Percentiles rank a stretch among this genome's conserved stretches.
Evolutionary conservation across 2,888 invertebrate genomes (phyloP).

Genomic region (Diogma glabrata): DNA sequence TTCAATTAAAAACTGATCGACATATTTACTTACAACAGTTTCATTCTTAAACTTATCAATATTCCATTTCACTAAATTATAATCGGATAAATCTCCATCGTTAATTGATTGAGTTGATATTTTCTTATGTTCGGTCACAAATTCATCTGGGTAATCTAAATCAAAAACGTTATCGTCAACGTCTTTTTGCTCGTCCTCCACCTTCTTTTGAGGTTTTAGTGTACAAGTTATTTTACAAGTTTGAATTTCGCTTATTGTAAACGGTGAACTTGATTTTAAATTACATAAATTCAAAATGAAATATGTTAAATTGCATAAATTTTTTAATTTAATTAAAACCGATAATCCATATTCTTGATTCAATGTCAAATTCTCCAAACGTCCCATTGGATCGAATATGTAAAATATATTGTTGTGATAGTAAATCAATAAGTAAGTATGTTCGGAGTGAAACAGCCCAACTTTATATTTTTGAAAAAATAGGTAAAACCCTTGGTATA

Average conservation of each 20-base stretch:
- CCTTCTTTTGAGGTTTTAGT: too few relatives aligned
- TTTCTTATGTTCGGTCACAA: background rate
- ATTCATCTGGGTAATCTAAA: conserved; percentile 1
- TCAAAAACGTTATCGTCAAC: background rate
- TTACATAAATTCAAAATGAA: conserved; percentile 1
- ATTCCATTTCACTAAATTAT: background rate
- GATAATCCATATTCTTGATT: background rate
- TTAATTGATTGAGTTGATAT: background rate
- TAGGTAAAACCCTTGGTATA: background rate
- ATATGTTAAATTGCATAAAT: conserved; percentile 5
- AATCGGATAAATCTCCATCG: background rate
- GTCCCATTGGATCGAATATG: conserved; percentile 2
- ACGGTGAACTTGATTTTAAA: background rate
- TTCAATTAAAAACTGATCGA: background rate
- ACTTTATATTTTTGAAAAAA: background rate
- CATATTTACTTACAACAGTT: background rate
- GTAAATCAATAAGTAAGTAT: background rate
- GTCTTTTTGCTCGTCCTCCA: too few relatives aligned
- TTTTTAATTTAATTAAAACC: background rate
- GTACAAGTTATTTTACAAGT: too few relatives aligned
- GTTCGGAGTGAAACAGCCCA: conserved; percentile 2
- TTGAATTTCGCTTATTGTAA: background rate
- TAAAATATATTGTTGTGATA: background rate
- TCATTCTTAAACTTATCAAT: background rate
- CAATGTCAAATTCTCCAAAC: background rate